phyloP scores from a whole-genome alignment of 2,797 vertebrate species.

The Sardinella longiceps region DNA sequence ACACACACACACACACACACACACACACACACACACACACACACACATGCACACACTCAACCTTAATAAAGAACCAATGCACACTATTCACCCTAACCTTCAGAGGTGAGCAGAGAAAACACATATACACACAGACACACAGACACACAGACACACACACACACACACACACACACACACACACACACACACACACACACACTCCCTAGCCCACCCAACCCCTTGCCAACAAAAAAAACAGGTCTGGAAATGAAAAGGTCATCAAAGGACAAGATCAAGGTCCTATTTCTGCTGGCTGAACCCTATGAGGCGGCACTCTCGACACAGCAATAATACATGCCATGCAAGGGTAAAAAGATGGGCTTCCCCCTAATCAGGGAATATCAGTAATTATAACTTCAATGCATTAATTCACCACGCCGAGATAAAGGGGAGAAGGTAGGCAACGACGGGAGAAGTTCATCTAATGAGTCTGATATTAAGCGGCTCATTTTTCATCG shows the following conservation, averaged over 20 bases:
- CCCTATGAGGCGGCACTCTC: neutral
- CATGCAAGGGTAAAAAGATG: conserved; percentile 19
- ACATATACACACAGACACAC: neutral
- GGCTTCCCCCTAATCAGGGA: conserved; percentile 11
- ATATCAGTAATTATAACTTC: conserved; percentile 24
- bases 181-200: neutral
- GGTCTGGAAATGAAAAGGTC: neutral
- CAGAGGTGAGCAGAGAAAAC: neutral
- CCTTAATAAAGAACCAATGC: neutral
- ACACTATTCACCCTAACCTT: neutral
- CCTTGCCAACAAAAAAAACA: neutral
- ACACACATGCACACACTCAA: neutral
- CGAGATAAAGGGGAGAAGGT: conserved; percentile 22
- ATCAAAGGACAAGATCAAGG: conserved; percentile 4
- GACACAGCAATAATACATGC: conserved; percentile 14
- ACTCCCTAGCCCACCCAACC: neutral
- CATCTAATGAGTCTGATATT: conserved; percentile 72
- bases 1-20: neutral
- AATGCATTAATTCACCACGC: conserved; percentile 5
- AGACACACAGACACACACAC: neutral
- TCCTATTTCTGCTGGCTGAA: neutral
- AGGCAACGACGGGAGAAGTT: conserved; percentile 52
- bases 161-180: neutral
- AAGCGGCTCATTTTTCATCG: conserved; percentile 73
- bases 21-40: neutral